Percentiles rank a stretch among this genome's conserved stretches.
These are phyloP conservation scores for Poeciliopsis turrubarensis DNA, from an alignment of 2,113 vertebrate genomes.

Conservation along the genomic window DNA sequence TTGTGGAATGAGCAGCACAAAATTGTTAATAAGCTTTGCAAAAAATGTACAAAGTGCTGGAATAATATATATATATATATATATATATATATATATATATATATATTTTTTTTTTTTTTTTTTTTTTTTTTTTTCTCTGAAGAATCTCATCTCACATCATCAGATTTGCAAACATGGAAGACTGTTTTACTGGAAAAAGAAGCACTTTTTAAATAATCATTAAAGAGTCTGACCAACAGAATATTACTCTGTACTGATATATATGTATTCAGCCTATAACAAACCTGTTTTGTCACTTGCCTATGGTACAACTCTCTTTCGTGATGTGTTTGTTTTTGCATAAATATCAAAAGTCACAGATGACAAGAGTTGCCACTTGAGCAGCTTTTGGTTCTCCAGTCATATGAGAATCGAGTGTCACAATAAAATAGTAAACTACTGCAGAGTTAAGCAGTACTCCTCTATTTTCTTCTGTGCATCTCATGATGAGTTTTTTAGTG, in stretches of 20 bases:
- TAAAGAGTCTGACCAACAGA: conserved; percentile 14
- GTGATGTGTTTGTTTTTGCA: conserved; percentile 11
- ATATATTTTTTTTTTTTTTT: too few relatives aligned
- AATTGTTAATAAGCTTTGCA: conserved; percentile 21
- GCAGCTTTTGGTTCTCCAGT: conserved; percentile 61
- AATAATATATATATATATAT: conserved; percentile 3
- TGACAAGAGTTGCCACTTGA: conserved; percentile 58
- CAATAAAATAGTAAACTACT: conserved; percentile 54
- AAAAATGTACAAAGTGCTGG: conserved; percentile 18
- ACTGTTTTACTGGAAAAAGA: conserved; percentile 57
- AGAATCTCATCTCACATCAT: conserved; percentile 26
- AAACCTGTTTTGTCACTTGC: conserved; percentile 25
- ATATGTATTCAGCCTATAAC: conserved; percentile 5
- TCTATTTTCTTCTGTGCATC: conserved; percentile 50
- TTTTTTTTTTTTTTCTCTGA: conserved; percentile 8
- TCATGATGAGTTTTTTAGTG: conserved; percentile 58
- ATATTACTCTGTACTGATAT: conserved; percentile 20
- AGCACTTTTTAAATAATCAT: conserved; percentile 1
- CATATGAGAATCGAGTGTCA: conserved; percentile 55
- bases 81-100: too few relatives aligned
- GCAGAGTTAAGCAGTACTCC: conserved; percentile 55
- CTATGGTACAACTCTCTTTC: conserved; percentile 31
- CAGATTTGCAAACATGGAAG: conserved; percentile 10
- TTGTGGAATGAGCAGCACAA: conserved; percentile 35
- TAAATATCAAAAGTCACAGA: not conserved